Evolutionary conservation across 2,113 vertebrate species (phyloP).

Genomic region (Gymnocephalus cernua): DNA sequence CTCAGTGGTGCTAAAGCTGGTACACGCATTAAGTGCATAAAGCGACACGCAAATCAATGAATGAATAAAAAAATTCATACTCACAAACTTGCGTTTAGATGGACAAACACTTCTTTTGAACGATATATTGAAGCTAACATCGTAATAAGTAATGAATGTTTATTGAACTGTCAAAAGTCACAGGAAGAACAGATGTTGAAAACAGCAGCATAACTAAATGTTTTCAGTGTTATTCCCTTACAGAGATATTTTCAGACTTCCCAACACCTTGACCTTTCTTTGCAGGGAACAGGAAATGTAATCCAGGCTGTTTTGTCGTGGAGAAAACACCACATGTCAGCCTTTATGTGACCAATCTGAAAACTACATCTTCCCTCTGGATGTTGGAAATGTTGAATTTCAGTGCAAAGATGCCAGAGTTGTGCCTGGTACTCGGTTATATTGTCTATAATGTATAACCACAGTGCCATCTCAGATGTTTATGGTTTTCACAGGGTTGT

Average conservation of each 20-base stretch:
- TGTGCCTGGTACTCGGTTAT: neutral
- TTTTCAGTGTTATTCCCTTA: constrained; percentile 12
- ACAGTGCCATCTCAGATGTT: neutral
- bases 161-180: neutral
- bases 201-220: constrained; percentile 6
- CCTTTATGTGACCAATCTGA: constrained; percentile 1
- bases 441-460: neutral
- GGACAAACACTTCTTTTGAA: neutral
- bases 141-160: neutral
- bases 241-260: constrained; percentile 11
- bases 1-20: neutral
- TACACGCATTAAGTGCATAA: neutral
- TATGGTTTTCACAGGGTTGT: neutral
- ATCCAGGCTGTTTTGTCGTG: constrained; percentile 53
- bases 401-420: neutral
- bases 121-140: neutral
- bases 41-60: neutral
- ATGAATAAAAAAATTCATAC: neutral
- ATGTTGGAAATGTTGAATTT: neutral
- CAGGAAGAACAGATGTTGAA: neutral
- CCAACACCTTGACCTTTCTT: constrained; percentile 8
- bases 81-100: neutral
- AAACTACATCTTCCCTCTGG: constrained; percentile 20
- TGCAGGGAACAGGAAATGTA: constrained; percentile 44
- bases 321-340: constrained; percentile 18